Base-by-base conservation (phyloP, 2,113 vertebrate genomes). In the Ranitomeya variabilis region DNA sequence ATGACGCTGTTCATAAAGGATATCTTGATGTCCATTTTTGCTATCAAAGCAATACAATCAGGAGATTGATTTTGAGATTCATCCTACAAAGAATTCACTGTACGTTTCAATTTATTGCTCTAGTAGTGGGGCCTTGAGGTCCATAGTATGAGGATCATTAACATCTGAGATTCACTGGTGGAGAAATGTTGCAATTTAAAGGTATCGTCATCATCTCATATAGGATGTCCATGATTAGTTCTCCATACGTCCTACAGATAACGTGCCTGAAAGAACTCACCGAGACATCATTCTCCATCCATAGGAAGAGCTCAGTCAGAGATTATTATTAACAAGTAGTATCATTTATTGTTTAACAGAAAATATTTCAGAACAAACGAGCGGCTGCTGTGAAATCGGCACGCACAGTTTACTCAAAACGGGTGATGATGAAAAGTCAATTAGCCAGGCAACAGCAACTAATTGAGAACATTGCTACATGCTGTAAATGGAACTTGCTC, bases 251-350 rank as follows among this genome's bases (percentile, higher is more conserved):
- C 7, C 26, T 26, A 74, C 31, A 37, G 2, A 18, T 74, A 74
- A 74, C 8, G 15, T 73, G 52, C 55, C 11, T 57, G 14, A 26
- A 52, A 31, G 4, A 59, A 9, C 6, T 16, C 1, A 66, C 55
- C 26, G 0, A 21, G 6, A 66, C 14, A n/a, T 31, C 69, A 0
- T 26, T 60, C 81, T 13, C 59, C 60, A 23, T 78, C 51, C 18
- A 26, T 19, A 16, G 21, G 12, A 62, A 90, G 26, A 90, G 86
- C 88, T 37, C 31, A 37, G 2, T 21, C 83, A 31, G 71, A 84
- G 89, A 23, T 74, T 64, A 7, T 81, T 54, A 57, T 10, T 57
- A 54, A 74, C 37, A 69, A 69, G 23, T 12, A 1, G 2, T 62
- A 52, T 67, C 9, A 52, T 23, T 51, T 69, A 7, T 23, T 31